Evolutionary conservation across 2,113 vertebrate species (phyloP), one percentile per base, ranked within the genome.

Genomic region (Lepus timidus): DNA sequence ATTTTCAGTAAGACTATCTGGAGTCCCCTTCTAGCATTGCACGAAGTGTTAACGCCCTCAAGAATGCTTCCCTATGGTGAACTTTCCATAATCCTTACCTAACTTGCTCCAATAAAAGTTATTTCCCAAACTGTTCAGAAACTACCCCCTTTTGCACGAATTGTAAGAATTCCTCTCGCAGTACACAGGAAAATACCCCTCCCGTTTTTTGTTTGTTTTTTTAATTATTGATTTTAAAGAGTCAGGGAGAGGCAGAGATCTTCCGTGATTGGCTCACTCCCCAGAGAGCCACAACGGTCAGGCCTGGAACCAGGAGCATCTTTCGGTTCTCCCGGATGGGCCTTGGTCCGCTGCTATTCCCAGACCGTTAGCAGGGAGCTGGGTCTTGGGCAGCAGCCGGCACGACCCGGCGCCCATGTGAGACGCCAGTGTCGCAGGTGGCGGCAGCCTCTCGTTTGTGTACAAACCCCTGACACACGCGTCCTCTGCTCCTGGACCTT

Each of bases 91-190:
- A 62, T 91, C 87, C 52, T 64, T 94, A 73, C 23, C 22, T 65
- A 67, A 88, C 10, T 80, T 74, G 1, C 67, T 44, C n/a, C 20
- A 94, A 80, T 29, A 80, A 88, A 85, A 58, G 64, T 84, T 85
- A 79, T 78, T 91, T 27, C 86, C 23, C 13, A 70, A 91, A 71
- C 65, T 71, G 23, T 82, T 86, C 22, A 64, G 51, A 82, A 90
- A 6, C 49, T 17, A 6, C 19, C 19, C 33, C 68, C 10, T 39
- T 78, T 75, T 78, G 65, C n/a, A 33, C 22, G 80, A 49, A 88
- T 55, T 94, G 39, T 49, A 96, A 88, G 91, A 78, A 36, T 61
- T 14, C 39, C 89, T 73, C 49, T 79, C 17, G 84, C 76, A 76
- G 44, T 62, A 85, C 9, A n/a, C 29, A 52, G 1, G 2, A 61